These are phyloP conservation scores for Pogoniulus pusillus DNA, from an alignment of 2,797 vertebrate species.

Conservation along the genomic window DNA sequence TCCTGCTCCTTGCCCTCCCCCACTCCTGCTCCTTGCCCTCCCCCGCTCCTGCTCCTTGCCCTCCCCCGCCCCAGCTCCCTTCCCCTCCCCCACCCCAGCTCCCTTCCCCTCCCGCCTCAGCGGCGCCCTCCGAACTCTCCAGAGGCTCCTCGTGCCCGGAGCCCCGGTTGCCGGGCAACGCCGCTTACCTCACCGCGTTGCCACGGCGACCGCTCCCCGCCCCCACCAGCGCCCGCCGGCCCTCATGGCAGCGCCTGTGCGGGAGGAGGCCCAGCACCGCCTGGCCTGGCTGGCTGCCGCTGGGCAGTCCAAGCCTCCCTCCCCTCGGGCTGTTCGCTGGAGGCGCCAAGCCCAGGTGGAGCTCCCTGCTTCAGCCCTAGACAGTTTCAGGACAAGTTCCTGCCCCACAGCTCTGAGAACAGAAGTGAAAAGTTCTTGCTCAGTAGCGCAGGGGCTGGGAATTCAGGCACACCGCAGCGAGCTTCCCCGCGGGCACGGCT, in stretches of 20 bases:
- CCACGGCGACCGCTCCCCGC: neutral
- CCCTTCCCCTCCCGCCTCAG: neutral
- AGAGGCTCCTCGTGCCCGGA: neutral
- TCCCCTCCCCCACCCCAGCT: neutral
- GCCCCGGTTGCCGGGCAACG: neutral
- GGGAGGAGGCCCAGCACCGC: neutral
- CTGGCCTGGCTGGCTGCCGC: accelerated
- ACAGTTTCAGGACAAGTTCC: neutral
- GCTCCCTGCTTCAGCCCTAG: accelerated
- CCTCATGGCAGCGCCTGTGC: neutral
- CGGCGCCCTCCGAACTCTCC: neutral
- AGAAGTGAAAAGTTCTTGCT: neutral
- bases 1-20: neutral
- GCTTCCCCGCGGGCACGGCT: accelerated
- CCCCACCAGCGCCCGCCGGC: neutral
- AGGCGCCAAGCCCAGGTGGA: accelerated
- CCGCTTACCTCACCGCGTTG: neutral
- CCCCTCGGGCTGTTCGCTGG: accelerated
- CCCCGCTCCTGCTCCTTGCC: neutral
- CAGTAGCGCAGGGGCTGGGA: accelerated
- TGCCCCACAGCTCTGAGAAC: neutral
- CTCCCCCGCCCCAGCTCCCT: neutral
- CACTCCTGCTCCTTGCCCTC: too few relatives aligned
- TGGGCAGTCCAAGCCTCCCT: accelerated
- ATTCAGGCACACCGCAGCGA: neutral